Evolutionary conservation across 1,140 invertebrate genomes (phyloP), one percentile per base, ranked within the genome.

Genomic region (Diabrotica virgifera): DNA sequence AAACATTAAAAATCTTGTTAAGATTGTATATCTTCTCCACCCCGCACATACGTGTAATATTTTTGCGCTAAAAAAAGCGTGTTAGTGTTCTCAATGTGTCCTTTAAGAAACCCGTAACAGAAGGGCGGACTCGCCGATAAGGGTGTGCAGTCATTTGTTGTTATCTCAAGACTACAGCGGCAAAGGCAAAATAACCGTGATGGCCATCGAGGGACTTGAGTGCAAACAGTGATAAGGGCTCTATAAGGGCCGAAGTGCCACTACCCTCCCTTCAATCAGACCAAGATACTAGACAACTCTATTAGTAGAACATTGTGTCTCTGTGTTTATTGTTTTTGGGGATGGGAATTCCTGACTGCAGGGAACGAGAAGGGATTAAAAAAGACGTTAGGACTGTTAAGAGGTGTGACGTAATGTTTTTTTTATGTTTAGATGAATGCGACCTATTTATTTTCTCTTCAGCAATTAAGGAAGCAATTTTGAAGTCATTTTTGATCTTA

Each of bases 131-230:
- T 2, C 4, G n/a, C 40, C 40, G n/a, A 51, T 36, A 60, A 64
- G 67, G 59, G 67, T 66, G 68, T 66, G 56, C 60, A 58, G 52
- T 60, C 68, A 50, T 58, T 51, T 59, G 64, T 69, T 66, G 68
- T 70, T 70, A 70, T 70, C 68, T 70, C 68, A 67, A 70, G 65
- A 70, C 68, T 70, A 70, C 68, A 70, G 68, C 64, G 62, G 68
- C 68, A 62, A 69, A 63, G 64, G 68, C 68, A 62, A 69, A 63
- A 57, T 64, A 63, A 61, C 68, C 59, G 65, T 64, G 62, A 67
- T 63, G 65, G 62, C 53, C 65, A 59, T 58, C 62, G 11, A 61
- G 59, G 65, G 66, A 36, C 36, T 58, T 63, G 68, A 70, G 68
- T 70, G 68, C 68, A 70, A 70, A 70, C 65, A 70, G 40, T 64